Conservation (phyloP, 2,113 vertebrate species). For the Cinclus cinclus region DNA sequence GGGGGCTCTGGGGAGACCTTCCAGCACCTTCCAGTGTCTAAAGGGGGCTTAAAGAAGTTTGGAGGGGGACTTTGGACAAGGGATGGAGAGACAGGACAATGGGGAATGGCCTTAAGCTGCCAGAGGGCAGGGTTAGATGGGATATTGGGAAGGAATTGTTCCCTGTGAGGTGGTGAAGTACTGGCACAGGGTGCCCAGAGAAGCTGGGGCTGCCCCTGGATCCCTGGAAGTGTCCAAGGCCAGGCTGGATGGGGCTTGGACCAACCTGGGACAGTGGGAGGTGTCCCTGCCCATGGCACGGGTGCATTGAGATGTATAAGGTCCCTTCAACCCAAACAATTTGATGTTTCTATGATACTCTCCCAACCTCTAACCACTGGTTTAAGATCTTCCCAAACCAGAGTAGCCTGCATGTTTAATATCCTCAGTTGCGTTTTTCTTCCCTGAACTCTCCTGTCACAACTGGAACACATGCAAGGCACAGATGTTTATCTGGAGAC, state of each 20-base stretch:
- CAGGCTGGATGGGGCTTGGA: accelerated
- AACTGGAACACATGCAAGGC: background rate
- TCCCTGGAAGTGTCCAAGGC: background rate
- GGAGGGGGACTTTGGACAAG: background rate
- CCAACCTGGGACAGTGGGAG: accelerated
- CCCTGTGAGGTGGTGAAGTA: accelerated
- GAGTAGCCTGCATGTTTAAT: background rate
- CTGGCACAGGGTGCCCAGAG: background rate
- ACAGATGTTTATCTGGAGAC: background rate
- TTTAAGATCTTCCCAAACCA: background rate
- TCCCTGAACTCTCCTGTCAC: background rate
- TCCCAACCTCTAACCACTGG: background rate
- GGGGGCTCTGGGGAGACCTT: background rate
- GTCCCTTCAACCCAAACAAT: background rate
- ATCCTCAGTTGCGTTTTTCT: accelerated
- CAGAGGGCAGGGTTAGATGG: background rate
- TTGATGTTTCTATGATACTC: background rate
- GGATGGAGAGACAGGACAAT: background rate
- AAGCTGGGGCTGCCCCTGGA: background rate
- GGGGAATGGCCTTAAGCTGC: background rate
- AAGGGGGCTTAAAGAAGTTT: background rate
- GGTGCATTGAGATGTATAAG: background rate
- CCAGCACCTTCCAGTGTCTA: background rate
- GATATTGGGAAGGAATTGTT: accelerated
- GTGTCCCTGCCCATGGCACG: background rate